Base-by-base conservation (phyloP, 2,797 vertebrate species). In the Nyctibius grandis region DNA sequence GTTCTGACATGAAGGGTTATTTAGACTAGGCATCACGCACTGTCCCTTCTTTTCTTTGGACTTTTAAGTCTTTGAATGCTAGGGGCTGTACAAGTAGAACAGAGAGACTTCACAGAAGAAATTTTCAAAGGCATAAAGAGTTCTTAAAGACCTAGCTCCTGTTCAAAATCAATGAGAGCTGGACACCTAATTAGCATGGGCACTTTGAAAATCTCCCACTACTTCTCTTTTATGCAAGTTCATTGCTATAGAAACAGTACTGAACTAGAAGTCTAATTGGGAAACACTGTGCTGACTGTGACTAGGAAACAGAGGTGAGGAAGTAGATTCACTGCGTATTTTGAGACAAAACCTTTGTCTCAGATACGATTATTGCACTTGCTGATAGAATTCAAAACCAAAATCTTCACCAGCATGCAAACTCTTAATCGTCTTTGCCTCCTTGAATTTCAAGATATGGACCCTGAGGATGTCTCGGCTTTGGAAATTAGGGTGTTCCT, bases 141-240 rank as follows among this genome's bases (percentile, higher is more conserved):
- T 89, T 95, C 77, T 92, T 92, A 89, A 80, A 70, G 48, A 77
- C 63, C 56, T 23, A 77, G 59, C 59, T 90, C 33, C 70, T 54
- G 73, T 89, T 87, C 83, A 78, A 61, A 94, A 90, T 92, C 92
- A 89, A 53, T 79, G 88, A 82, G 59, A 79, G 36, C 57, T 86
- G 91, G 90, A 85, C 77, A 85, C 50, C 63, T 96, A 96, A 96
- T 95, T 94, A 94, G 47, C 70, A 67, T 31, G 56, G 56, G 20
- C 79, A 44, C 70, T 92, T 96, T 85, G 87, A 93, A 96, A 92
- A 91, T 63, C 36, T 84, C 65, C 53, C 61, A 19, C 61, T 61
- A 69, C n/a, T 91, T 40, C 56, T 56, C 53, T 84, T 91, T 91
- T 33, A 86, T 89, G 80, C 80, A 65, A 90, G 77, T 54, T 70